These are phyloP conservation scores for Norana najaformis DNA, from an alignment of 2,888 invertebrate species.

Conservation along the genomic window DNA sequence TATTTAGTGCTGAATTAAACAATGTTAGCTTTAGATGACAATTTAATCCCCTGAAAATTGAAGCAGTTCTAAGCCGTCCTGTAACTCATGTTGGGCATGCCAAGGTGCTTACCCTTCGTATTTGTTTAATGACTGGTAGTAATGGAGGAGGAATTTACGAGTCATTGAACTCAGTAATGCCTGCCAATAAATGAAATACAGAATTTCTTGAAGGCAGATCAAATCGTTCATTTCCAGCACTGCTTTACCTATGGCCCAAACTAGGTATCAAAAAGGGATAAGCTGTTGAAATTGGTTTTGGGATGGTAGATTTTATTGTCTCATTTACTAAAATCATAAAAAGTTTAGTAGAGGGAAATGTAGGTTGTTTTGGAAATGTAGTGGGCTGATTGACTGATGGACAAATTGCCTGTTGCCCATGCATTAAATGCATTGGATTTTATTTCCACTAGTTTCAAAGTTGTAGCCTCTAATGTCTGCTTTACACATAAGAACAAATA, in stretches of 20 bases:
- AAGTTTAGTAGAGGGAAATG: neutral
- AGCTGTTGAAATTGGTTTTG: neutral
- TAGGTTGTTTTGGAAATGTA: neutral
- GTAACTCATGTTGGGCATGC: neutral
- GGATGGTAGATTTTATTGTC: conserved; percentile 13
- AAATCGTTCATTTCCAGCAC: neutral
- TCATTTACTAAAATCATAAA: neutral
- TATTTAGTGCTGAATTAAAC: neutral
- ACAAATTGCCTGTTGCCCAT: conserved; percentile 4
- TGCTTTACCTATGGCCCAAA: neutral
- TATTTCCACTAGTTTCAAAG: neutral
- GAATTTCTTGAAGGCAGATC: neutral
- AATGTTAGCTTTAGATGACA: neutral
- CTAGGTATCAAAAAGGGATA: neutral
- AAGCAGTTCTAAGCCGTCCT: neutral
- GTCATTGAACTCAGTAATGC: neutral
- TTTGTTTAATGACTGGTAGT: neutral
- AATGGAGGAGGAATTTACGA: neutral
- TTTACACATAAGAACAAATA: neutral
- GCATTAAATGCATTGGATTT: neutral
- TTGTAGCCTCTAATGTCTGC: neutral
- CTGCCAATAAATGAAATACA: too few species aligned
- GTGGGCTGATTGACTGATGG: neutral
- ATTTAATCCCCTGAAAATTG: neutral
- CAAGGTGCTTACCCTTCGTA: neutral